Percentiles rank a stretch among this genome's conserved stretches.
phyloP scores from a whole-genome alignment of 2,113 vertebrate species.

The Microtus ochrogaster region DNA sequence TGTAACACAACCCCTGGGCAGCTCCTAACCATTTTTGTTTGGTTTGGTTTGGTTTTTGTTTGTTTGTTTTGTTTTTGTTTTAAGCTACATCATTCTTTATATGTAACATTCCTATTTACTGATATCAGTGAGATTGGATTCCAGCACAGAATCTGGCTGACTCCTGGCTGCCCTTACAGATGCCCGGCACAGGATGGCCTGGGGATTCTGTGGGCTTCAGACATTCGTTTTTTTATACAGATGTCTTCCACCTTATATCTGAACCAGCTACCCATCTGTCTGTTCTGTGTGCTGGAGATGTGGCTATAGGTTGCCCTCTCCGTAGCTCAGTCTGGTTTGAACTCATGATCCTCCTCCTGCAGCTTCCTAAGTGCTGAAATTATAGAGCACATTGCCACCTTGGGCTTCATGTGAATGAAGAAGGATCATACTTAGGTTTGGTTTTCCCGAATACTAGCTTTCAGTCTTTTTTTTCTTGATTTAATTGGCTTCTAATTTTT shows the following conservation, averaged over 20 bases:
- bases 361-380: background rate
- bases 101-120: background rate
- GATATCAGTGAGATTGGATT: background rate
- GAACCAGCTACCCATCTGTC: background rate
- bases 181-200: background rate
- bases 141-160: background rate
- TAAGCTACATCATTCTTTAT: background rate
- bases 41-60: no score
- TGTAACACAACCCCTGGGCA: background rate
- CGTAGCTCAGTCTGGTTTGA: background rate
- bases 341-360: background rate
- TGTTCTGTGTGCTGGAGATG: background rate
- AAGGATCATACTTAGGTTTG: background rate
- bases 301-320: background rate
- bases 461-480: background rate
- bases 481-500: conserved; percentile 46
- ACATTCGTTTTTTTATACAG: background rate
- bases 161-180: background rate
- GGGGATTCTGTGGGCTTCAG: background rate
- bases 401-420: background rate
- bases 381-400: background rate
- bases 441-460: background rate
- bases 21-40: background rate
- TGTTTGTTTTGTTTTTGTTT: background rate
- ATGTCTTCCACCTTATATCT: background rate